Conservation (phyloP, 2,113 vertebrate species). For the Apistogramma diplotaenia region DNA sequence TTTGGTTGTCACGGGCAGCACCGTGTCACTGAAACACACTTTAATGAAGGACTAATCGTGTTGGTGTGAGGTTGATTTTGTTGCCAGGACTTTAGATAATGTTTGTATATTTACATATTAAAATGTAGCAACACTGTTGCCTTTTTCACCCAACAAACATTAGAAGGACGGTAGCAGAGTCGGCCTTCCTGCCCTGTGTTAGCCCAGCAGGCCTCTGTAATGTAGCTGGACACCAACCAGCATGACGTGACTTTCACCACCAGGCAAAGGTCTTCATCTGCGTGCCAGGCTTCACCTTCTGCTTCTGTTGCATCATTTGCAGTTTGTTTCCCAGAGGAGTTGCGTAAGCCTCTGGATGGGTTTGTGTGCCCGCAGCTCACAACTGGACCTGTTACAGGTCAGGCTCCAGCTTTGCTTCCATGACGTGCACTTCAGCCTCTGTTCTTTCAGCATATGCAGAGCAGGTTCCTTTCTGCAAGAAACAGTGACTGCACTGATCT, state of each 20-base stretch:
- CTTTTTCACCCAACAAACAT: background rate
- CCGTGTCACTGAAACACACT: background rate
- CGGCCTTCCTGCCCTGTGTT: background rate
- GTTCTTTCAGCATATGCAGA: too few species aligned
- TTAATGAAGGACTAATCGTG: background rate
- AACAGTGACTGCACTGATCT: background rate
- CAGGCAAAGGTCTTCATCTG: background rate
- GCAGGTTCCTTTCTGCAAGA: too few species aligned
- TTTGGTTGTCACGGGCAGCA: background rate
- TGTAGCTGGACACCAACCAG: background rate
- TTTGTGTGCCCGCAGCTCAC: background rate
- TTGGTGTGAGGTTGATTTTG: background rate
- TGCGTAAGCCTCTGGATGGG: slow-evolving; percentile 15
- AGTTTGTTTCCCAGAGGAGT: slow-evolving; percentile 24
- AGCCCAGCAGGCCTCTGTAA: background rate
- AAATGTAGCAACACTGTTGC: background rate
- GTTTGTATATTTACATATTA: background rate
- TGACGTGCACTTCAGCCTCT: background rate
- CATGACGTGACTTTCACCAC: slow-evolving; percentile 34
- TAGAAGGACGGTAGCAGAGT: background rate
- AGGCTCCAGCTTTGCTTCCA: slow-evolving; percentile 22
- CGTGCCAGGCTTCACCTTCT: background rate
- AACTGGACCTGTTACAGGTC: slow-evolving; percentile 1
- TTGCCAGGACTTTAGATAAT: background rate
- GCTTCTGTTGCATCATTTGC: background rate